Evolutionary conservation across 2,888 invertebrate species (phyloP), one percentile per base, ranked within the genome.

Genomic region (Sialis fuliginosa): DNA sequence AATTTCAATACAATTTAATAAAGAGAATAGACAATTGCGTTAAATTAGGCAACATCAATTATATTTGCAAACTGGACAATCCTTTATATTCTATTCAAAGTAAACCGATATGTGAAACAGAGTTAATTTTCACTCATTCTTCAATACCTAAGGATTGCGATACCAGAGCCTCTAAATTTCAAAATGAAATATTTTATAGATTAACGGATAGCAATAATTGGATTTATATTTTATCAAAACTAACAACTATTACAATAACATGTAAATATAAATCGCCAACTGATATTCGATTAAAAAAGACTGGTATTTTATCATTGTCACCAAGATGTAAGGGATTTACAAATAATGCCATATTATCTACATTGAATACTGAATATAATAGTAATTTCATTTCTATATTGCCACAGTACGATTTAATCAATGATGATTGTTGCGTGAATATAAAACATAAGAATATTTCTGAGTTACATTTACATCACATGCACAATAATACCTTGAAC

Each of bases 101-200:
- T 7, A 52, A 49, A 33, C 49, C 48, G 46, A 53, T 48, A 7
- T 54, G 51, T 47, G 52, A 54, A 51, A 53, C 50, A 6, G 49
- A 53, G 50, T 10, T 54, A 13, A 50, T 52, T 48, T 49, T 52
- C 35, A 37, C 44, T 41, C 48, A 48, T 9, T 45, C 37, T 9
- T 50, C 44, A 48, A 42, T 52, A 34, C 52, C 53, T 39, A 33
- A 5, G n/a, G 45, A 48, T 44, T 53, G 51, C 46, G 50, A 52
- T 41, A 53, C 51, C 8, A 49, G 51, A 50, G 6, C 51, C n/a
- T 7, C 40, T 6, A 6, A 39, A 6, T 10, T 39, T 6, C 6
- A 6, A 6, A 44, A 37, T 13, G 49, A 54, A 41, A 48, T 50
- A 48, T 53, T 49, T 50, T 48, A 49, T 44, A 49, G 48, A 45